Evolutionary conservation across 1,140 invertebrate species (phyloP).

Genomic region (Thrips palmi): DNA sequence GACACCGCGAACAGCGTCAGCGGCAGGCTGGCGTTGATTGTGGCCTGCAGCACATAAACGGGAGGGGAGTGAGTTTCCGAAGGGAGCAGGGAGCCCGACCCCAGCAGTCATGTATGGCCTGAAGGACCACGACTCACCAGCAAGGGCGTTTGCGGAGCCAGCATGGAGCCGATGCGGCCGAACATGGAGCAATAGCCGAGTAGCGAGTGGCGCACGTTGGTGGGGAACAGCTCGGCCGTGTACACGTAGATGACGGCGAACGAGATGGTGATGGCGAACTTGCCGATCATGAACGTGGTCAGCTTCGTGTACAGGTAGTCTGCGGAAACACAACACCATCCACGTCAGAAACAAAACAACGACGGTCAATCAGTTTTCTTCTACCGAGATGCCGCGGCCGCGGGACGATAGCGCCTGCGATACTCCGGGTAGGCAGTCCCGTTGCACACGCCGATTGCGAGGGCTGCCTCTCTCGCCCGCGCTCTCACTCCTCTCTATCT

Average conservation of each 20-base stretch:
- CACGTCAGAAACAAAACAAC: too few species aligned
- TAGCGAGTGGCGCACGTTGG: conserved; percentile 37
- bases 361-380: too few species aligned
- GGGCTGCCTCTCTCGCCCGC: too few species aligned
- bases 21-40: conserved; percentile 17
- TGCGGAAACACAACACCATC: too few species aligned
- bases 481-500: too few species aligned
- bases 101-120: not conserved
- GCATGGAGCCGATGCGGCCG: conserved; percentile 43
- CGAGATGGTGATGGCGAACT: conserved; percentile 47
- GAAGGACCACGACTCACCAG: conserved; percentile 26
- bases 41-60: not conserved
- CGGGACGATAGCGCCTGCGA: too few species aligned
- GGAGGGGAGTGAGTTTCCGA: too few species aligned
- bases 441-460: too few species aligned
- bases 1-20: conserved; percentile 45
- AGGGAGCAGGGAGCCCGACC: too few species aligned
- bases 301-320: too few species aligned
- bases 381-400: too few species aligned
- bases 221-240: conserved; percentile 55
- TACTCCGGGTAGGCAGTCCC: too few species aligned
- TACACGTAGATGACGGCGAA: conserved; percentile 51
- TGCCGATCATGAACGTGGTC: conserved; percentile 45
- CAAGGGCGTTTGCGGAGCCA: conserved; percentile 45
- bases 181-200: conserved; percentile 49